Percentiles rank a stretch among this genome's conserved stretches.
Conservation (phyloP, 92 coral and sea anemone species). For the Montipora capitata region DNA sequence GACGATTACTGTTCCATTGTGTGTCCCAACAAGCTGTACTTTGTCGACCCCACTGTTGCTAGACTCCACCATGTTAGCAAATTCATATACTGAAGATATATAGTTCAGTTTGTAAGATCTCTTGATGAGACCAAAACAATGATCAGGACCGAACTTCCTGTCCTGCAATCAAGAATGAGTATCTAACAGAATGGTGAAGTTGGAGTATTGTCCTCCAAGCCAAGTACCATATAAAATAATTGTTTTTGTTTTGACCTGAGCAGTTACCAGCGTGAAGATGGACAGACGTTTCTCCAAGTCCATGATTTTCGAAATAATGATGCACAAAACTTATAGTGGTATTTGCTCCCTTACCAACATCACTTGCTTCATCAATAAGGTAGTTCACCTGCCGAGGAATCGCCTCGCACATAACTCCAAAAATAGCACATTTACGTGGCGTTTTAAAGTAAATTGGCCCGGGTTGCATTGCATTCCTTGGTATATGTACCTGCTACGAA, state of each 20-base stretch:
- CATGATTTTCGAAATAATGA: background rate
- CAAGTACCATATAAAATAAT: slow-evolving; percentile 4
- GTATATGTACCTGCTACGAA: slow-evolving; percentile 28
- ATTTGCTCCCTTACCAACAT: background rate
- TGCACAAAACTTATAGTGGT: background rate
- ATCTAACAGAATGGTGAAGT: slow-evolving; percentile 35
- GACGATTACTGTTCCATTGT: slow-evolving; percentile 60
- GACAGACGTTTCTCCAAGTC: background rate
- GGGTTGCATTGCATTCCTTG: slow-evolving; percentile 41
- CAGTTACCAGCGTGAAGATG: slow-evolving; percentile 49
- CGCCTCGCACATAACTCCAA: background rate
- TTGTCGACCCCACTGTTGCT: slow-evolving; percentile 36
- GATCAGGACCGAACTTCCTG: too few relatives aligned
- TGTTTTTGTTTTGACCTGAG: slow-evolving; percentile 58
- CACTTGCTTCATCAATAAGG: background rate
- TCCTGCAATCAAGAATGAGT: slow-evolving; percentile 44
- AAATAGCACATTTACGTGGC: background rate
- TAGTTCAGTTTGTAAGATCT: too few relatives aligned
- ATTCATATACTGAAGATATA: too few relatives aligned
- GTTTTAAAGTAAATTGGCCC: slow-evolving; percentile 45
- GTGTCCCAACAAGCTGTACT: slow-evolving; percentile 60
- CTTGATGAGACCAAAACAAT: too few relatives aligned
- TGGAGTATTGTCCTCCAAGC: slow-evolving; percentile 1
- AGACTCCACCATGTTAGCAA: too few relatives aligned
- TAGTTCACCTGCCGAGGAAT: background rate